A percentile compares a stretch with the other conserved stretches of the same genome.
Conservation (phyloP, 1,140 invertebrate species). For the Drosophila rufa region DNA sequence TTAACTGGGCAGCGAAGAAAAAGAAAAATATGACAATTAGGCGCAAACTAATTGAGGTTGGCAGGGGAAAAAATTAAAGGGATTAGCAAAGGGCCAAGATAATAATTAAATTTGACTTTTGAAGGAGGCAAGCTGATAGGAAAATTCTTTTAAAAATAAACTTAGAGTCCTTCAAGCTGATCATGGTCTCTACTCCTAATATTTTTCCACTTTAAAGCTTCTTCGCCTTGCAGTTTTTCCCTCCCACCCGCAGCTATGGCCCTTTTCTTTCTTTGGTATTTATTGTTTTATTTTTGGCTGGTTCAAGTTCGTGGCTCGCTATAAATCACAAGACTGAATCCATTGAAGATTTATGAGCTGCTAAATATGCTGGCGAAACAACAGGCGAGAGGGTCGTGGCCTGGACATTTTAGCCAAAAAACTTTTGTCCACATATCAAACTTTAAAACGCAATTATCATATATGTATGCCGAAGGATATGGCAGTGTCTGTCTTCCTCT, state of each 20-base stretch:
- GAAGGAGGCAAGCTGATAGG: neutral
- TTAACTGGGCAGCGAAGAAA: conserved; percentile 39
- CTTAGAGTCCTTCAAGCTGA: neutral
- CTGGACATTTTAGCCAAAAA: conserved; percentile 31
- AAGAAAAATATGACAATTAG: conserved; percentile 60
- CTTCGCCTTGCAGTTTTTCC: neutral
- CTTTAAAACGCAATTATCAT: conserved; percentile 72
- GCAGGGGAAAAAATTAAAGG: conserved; percentile 19
- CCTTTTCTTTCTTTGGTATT: conserved; percentile 5
- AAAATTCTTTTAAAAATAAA: neutral
- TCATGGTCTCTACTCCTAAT: neutral
- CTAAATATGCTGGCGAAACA: conserved; percentile 66
- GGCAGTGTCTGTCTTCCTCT: conserved; percentile 23
- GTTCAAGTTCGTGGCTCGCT: conserved; percentile 46
- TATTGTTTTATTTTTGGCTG: conserved; percentile 22
- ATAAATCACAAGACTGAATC: conserved; percentile 74
- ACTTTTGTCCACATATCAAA: conserved; percentile 60
- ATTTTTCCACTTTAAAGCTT: conserved; percentile 19
- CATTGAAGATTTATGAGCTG: conserved; percentile 79
- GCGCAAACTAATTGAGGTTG: conserved; percentile 57
- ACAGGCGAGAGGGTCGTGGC: conserved; percentile 11
- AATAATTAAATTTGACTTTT: conserved; percentile 4
- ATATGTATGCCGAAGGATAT: conserved; percentile 23
- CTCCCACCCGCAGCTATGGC: neutral
- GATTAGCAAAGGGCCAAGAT: conserved; percentile 14